phyloP scores from a whole-genome alignment of 2,797 vertebrate species.

The Mus spretus region DNA sequence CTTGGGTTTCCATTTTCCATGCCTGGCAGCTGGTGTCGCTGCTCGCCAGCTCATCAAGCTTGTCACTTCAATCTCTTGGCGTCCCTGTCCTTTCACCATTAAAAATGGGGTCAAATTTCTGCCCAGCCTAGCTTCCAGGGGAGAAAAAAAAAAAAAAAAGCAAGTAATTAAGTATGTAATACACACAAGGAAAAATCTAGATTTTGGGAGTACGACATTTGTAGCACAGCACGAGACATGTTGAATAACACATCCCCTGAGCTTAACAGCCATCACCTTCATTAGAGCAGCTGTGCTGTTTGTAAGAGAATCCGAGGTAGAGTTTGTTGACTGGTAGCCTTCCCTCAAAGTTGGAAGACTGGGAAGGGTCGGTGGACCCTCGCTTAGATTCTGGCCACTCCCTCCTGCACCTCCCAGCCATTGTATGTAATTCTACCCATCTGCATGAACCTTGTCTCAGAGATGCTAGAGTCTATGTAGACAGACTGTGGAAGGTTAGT shows the following conservation, averaged over 20 bases:
- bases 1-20: not conserved
- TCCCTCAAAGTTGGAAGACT: not conserved
- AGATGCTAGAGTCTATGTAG: not conserved
- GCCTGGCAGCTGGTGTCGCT: slow-evolving; percentile 12
- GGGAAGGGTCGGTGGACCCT: not conserved
- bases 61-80: not conserved
- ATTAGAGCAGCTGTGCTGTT: not conserved
- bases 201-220: not conserved
- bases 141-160: not conserved
- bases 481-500: not conserved
- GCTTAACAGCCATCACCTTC: not conserved
- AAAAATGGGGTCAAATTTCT: slow-evolving; percentile 45
- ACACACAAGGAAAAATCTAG: not conserved
- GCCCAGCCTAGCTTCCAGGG: not conserved
- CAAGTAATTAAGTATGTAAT: not conserved
- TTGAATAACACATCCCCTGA: not conserved
- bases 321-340: not conserved
- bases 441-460: not conserved
- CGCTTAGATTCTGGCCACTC: not conserved
- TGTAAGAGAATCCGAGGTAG: not conserved
- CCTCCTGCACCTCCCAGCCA: not conserved
- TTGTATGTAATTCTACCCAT: not conserved
- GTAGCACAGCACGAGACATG: not conserved
- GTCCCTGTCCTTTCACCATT: not conserved
- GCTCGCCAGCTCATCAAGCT: not conserved